A percentile compares a stretch with the other conserved stretches of the same genome.
Evolutionary conservation across 2,113 vertebrate species (phyloP).

Genomic region (Thamnaconus septentrionalis): DNA sequence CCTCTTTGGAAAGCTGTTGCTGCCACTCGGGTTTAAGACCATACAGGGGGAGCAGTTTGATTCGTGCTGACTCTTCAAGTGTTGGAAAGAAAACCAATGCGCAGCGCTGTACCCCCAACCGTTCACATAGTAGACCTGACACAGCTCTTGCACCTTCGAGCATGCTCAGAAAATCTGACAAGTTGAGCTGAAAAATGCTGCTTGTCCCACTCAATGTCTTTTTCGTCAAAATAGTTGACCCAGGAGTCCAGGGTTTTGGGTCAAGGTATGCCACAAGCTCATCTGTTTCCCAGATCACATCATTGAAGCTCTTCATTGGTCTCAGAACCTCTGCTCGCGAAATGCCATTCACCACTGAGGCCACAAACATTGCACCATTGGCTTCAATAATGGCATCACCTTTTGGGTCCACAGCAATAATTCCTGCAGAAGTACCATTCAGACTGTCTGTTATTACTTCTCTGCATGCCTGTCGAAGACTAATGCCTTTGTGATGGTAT

Average conservation of each 20-base stretch:
- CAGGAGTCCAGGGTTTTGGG: constrained; percentile 74
- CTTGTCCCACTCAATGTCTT: constrained; percentile 62
- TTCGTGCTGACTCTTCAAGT: constrained; percentile 54
- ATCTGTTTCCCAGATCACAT: constrained; percentile 78
- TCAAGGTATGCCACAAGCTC: constrained; percentile 74
- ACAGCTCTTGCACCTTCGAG: constrained; percentile 68
- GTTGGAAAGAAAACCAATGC: constrained; percentile 70
- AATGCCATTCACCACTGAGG: constrained; percentile 60
- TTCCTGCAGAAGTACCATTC: constrained; percentile 69
- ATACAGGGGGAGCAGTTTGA: constrained; percentile 74
- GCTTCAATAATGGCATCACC: constrained; percentile 74
- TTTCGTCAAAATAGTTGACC: constrained; percentile 70
- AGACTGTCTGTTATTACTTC: constrained; percentile 73
- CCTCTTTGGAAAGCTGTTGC: constrained; percentile 59
- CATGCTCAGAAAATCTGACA: constrained; percentile 64
- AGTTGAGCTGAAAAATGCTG: constrained; percentile 73
- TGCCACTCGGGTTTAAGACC: constrained; percentile 70
- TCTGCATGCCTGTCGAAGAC: constrained; percentile 68
- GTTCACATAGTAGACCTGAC: constrained; percentile 66
- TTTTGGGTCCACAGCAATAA: constrained; percentile 72
- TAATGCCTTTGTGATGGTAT: constrained; percentile 73
- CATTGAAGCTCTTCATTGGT: constrained; percentile 51
- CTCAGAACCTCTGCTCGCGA: constrained; percentile 69
- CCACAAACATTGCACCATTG: constrained; percentile 78
- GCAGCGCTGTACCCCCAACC: constrained; percentile 72